phyloP scores from a whole-genome alignment of 35 echinoderm and acorn worm species.

The Anneissia japonica region DNA sequence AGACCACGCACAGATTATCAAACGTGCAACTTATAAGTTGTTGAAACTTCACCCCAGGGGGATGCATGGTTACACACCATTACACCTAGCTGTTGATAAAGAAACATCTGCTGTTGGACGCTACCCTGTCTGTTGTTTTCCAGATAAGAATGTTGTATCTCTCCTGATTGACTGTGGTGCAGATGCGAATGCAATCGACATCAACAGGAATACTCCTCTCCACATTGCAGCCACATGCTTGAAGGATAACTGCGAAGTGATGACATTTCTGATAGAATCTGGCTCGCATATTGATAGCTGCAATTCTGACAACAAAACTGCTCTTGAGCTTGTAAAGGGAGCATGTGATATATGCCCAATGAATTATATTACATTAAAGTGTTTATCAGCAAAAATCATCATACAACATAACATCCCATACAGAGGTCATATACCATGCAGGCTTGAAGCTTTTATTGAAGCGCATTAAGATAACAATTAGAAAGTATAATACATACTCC shows the following conservation, averaged over 20 bases:
- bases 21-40: conserved; percentile 62
- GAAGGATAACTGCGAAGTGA: conserved; percentile 46
- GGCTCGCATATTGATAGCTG: conserved; percentile 76
- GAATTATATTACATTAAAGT: conserved; percentile 79
- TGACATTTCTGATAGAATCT: conserved; percentile 62
- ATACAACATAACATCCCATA: conserved; percentile 56
- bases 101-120: conserved; percentile 83
- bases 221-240: conserved; percentile 57
- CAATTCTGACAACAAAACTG: conserved; percentile 61
- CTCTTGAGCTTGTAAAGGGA: conserved; percentile 59
- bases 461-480: conserved; percentile 43
- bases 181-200: conserved; percentile 41
- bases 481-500: too few species aligned
- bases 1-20: conserved; percentile 44
- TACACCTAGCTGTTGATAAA: conserved; percentile 83
- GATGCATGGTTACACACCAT: conserved; percentile 41
- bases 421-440: conserved; percentile 66
- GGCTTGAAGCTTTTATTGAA: conserved; percentile 72
- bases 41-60: conserved; percentile 61
- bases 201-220: conserved; percentile 63
- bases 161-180: conserved; percentile 81
- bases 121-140: conserved; percentile 91
- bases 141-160: conserved; percentile 63
- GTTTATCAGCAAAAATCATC: conserved; percentile 67
- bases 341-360: conserved; percentile 69